Percentiles rank a stretch among this genome's conserved stretches.
These are phyloP conservation scores for Papilio dardanus DNA, from an alignment of 1,140 invertebrate species.

Conservation along the genomic window DNA sequence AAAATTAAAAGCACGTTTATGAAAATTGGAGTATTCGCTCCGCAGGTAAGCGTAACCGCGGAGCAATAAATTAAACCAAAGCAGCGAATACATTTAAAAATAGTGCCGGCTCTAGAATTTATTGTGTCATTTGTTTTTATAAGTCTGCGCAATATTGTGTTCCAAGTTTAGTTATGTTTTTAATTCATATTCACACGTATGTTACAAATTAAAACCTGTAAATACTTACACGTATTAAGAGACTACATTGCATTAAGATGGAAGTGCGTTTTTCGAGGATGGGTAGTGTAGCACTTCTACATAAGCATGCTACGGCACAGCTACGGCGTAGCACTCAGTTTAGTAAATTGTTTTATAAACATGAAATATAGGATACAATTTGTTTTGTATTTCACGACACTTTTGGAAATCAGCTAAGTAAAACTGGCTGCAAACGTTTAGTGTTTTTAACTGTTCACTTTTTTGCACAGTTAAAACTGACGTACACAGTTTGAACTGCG, in stretches of 20 bases:
- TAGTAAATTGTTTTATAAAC: not conserved
- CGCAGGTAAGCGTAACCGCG: slow-evolving; percentile 45
- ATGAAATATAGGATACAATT: no score
- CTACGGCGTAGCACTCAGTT: not conserved
- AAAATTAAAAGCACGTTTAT: slow-evolving; percentile 29
- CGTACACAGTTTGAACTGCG: no score
- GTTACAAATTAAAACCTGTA: not conserved
- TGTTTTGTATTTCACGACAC: no score
- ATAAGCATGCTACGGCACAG: not conserved
- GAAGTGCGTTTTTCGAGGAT: not conserved
- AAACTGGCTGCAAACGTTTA: no score
- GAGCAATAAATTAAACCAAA: slow-evolving; percentile 47
- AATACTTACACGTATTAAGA: not conserved
- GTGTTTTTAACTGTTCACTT: no score
- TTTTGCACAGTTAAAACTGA: no score
- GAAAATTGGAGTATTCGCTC: slow-evolving; percentile 38
- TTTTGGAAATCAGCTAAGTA: no score
- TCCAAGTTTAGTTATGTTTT: slow-evolving; percentile 10
- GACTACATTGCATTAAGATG: not conserved
- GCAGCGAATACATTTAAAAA: slow-evolving; percentile 52
- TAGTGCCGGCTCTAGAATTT: slow-evolving; percentile 48
- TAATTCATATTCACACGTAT: not conserved
- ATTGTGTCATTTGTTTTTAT: slow-evolving; percentile 51
- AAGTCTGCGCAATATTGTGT: slow-evolving; percentile 42
- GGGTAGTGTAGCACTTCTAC: not conserved